These are phyloP conservation scores for Pteropus rufus DNA, from an alignment of 2,797 vertebrate species.

Conservation along the genomic window DNA sequence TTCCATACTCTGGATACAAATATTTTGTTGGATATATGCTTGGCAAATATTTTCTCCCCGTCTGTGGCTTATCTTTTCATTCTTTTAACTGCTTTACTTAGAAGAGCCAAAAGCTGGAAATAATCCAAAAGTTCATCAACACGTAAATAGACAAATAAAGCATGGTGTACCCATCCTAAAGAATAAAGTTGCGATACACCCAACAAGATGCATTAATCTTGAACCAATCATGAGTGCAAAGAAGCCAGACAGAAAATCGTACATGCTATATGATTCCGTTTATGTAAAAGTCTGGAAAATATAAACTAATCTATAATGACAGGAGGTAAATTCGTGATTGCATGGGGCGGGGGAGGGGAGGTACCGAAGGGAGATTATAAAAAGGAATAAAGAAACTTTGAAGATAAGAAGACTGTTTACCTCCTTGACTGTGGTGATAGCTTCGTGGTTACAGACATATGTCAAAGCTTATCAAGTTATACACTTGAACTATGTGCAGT, in stretches of 20 bases:
- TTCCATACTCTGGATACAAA: not conserved
- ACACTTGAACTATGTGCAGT: not conserved
- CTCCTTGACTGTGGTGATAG: not conserved
- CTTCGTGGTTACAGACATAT: not conserved
- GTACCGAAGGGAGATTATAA: not conserved
- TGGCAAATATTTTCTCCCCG: not conserved
- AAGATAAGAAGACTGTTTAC: not conserved
- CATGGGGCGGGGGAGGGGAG: too few relatives aligned
- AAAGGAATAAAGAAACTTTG: not conserved
- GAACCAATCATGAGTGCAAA: not conserved
- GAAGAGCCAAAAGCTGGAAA: not conserved
- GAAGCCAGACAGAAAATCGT: not conserved
- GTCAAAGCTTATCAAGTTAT: not conserved
- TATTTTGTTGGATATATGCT: not conserved
- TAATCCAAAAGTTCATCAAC: not conserved
- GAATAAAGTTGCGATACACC: not conserved
- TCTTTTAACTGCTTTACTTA: conserved; percentile 11
- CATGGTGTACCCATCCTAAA: not conserved
- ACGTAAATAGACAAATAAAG: not conserved
- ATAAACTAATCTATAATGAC: not conserved
- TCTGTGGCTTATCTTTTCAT: not conserved
- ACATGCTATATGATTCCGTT: not conserved
- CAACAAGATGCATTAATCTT: not conserved
- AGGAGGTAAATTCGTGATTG: not conserved
- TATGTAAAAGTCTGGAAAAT: not conserved